These are phyloP conservation scores for Cremastinae sp. DNA, from an alignment of 2,888 invertebrate species.

Conservation along the genomic window DNA sequence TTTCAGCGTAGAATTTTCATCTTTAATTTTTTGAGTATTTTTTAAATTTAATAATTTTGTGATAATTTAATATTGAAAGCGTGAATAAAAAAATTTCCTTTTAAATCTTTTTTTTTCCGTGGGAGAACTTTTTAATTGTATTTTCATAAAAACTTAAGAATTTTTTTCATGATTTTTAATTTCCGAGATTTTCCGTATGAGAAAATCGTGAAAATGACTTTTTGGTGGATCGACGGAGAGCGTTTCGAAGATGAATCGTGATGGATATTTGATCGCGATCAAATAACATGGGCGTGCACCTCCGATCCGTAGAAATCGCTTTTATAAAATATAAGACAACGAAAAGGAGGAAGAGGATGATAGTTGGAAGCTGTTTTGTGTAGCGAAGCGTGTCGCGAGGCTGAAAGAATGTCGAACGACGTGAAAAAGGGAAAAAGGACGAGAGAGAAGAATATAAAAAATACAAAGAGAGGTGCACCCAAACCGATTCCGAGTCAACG, in stretches of 20 bases:
- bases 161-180: too few relatives aligned
- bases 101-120: too few relatives aligned
- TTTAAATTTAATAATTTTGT: too few relatives aligned
- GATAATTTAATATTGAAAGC: too few relatives aligned
- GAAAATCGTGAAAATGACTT: constrained; percentile 42
- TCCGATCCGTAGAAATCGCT: constrained; percentile 3
- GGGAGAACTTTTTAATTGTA: too few relatives aligned
- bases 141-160: too few relatives aligned
- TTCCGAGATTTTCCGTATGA: not conserved
- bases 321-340: constrained; percentile 5
- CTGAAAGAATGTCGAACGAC: constrained; percentile 32
- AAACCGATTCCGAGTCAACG: constrained; percentile 43
- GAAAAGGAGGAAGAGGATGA: constrained; percentile 18
- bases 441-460: constrained; percentile 1
- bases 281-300: constrained; percentile 35
- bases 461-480: constrained; percentile 26
- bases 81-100: too few relatives aligned
- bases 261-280: constrained; percentile 29
- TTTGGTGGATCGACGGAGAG: constrained; percentile 27
- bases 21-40: too few relatives aligned
- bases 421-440: not conserved
- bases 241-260: constrained; percentile 6
- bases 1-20: too few relatives aligned
- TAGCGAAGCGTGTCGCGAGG: constrained; percentile 40
- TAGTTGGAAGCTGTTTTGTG: constrained; percentile 41